phyloP scores from a whole-genome alignment of 2,888 invertebrate species.

The Mesorhabditis sp. region DNA sequence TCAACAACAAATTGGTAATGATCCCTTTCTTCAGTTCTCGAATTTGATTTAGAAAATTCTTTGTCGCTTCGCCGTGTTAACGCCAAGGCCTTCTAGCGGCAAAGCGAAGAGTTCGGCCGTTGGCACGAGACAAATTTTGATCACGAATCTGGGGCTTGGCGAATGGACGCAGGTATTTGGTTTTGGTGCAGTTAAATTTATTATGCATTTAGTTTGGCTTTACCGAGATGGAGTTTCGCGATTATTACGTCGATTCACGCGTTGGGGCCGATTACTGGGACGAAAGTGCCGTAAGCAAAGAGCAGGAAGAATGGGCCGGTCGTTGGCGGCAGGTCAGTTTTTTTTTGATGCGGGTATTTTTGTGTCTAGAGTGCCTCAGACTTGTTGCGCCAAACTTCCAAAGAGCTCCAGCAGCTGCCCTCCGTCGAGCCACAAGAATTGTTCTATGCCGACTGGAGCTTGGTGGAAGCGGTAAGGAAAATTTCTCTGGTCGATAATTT shows the following conservation, averaged over 20 bases:
- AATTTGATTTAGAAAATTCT: not conserved
- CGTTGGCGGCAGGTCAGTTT: too few species aligned
- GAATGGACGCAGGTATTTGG: not conserved
- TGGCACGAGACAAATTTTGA: not conserved
- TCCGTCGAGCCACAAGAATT: not conserved
- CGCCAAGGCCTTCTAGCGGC: not conserved
- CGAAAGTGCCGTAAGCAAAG: not conserved
- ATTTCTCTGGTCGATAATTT: not conserved
- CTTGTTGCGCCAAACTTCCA: not conserved
- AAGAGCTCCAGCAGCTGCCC: not conserved
- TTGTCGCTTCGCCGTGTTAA: not conserved
- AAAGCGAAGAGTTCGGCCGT: not conserved
- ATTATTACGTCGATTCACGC: not conserved
- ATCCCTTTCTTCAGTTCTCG: too few species aligned
- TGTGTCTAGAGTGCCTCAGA: not conserved
- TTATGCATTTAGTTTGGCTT: constrained; percentile 3
- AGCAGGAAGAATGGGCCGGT: too few species aligned
- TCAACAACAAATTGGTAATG: too few species aligned
- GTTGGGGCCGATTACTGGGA: constrained; percentile 2
- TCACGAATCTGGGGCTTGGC: not conserved
- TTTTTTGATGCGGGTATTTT: not conserved
- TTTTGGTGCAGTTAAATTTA: not conserved
- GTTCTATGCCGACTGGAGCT: constrained; percentile 6
- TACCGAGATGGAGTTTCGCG: not conserved
- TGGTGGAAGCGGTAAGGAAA: not conserved